A percentile compares a stretch with the other conserved stretches of the same genome.
phyloP scores from a whole-genome alignment of 2,888 invertebrate genomes.

The Macropis europaea region DNA sequence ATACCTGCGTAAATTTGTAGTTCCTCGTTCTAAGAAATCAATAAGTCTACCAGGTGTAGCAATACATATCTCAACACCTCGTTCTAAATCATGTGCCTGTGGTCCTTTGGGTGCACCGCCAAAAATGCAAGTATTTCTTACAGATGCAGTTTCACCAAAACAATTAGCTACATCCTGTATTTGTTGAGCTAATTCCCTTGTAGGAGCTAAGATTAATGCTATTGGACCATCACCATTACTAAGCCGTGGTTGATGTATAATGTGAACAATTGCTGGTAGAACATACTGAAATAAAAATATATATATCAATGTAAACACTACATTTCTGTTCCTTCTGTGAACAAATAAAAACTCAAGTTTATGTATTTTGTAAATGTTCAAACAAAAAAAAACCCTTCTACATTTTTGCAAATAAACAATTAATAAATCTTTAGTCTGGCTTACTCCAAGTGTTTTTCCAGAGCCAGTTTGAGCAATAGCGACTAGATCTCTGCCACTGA shows the following conservation, averaged over 20 bases:
- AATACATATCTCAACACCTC: conserved; percentile 96
- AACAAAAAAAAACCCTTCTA: conserved; percentile 14
- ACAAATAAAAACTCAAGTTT: neutral
- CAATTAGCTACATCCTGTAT: conserved; percentile 92
- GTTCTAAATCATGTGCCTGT: conserved; percentile 90
- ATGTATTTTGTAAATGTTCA: neutral
- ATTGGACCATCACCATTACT: conserved; percentile 84
- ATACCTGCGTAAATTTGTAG: conserved; percentile 86
- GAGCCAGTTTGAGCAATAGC: conserved; percentile 85
- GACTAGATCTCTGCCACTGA: conserved; percentile 84
- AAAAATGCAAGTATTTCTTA: conserved; percentile 96
- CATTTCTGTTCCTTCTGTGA: neutral
- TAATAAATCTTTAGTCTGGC: conserved; percentile 34
- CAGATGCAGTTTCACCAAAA: conserved; percentile 93
- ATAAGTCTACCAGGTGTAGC: conserved; percentile 97
- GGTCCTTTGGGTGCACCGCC: conserved; percentile 99
- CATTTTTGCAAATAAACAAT: conserved; percentile 14
- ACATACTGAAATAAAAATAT: conserved; percentile 79
- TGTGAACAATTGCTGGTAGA: conserved; percentile 84
- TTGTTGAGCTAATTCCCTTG: conserved; percentile 82
- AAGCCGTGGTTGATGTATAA: conserved; percentile 82
- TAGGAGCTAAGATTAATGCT: conserved; percentile 82
- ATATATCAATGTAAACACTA: neutral
- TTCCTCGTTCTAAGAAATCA: conserved; percentile 93
- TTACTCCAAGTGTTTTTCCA: conserved; percentile 82